Evolutionary conservation across 1,140 invertebrate genomes (phyloP), one percentile per base, ranked within the genome.

Genomic region (Colletes gigas): DNA sequence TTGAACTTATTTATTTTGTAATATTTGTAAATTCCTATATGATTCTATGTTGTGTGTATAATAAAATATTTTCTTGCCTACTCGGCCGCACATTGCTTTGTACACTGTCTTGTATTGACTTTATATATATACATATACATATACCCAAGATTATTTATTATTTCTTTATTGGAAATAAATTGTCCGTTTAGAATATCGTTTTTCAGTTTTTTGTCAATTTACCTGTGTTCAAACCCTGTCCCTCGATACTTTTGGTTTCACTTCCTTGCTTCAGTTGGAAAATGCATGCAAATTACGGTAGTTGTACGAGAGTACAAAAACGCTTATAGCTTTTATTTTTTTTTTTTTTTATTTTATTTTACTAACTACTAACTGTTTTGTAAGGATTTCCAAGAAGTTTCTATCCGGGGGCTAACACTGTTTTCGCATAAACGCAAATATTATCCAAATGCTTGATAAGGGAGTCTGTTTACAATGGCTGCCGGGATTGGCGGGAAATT

Each of bases 131-230:
- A 79, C 14, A 21, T 30, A 60, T 12, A 19, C n/a, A 15, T 14
- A 63, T 70, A 59, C 44, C 52, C 17, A 57, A 41, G 52, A 78
- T 83, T 88, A 82, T 84, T 88, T 88, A 88, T 84, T 88, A 82
- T 78, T 80, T 67, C 81, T 83, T 81, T 63, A 73, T 19, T 80
- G 83, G 75, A 87, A 89, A 89, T 89, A 89, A 89, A 89, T 83
- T 39, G 72, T 85, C 79, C 74, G 39, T 85, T 81, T 85, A 68
- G 75, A 84, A 82, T 78, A 78, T 62, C 69, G 83, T 30, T 55
- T 73, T 39, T 70, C 59, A 70, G 44, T 67, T 50, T 80, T 80
- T 74, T 75, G 62, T 80, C 69, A 74, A 73, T 75, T 30, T 59
- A 67, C 79, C 75, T 76, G n/a, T 80, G 68, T 63, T 65, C 70